Base-by-base conservation (phyloP, 2,797 vertebrate genomes). In the Remorina albescens region DNA sequence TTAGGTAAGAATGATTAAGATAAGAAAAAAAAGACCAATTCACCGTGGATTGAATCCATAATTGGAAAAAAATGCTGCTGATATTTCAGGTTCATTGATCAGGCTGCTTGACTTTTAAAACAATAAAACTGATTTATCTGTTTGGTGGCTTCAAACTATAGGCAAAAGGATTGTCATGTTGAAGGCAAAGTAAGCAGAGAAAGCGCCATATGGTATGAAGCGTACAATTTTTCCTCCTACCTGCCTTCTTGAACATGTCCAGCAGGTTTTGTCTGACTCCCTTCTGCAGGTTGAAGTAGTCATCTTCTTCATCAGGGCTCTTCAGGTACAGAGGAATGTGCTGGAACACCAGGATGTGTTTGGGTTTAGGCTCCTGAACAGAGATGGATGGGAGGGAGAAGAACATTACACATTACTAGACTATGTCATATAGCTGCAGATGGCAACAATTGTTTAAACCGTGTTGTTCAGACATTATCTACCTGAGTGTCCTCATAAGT, bases 311-410 rank as follows among this genome's bases (percentile, higher is more conserved):
- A 0, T 97, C 93, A 0, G 96, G 94, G 1, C 81, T 91, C 57
- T 81, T 88, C 15, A 97, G 84, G 81, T 97, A 99, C 13, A 98
- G 92, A 0, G 97, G 98, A 79, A 99, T 98, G 90, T 99, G 98
- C 90, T 99, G 98, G 90, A 99, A 98, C 68, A 99, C 92, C 49
- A 99, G 51, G 8, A 96, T 59, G 1, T 98, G 96, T 50, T 89
- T 96, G 81, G 95, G 96, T 84, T 85, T 89, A 70, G 77, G 83
- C 30, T 84, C 86, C 91, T 92, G 78, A 39, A 39, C 12, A 58
- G 32, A 80, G 30, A 82, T 28, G 76, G 36, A 74, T 47, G 36
- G n/a, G 47, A 66, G 21, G 13, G 18, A 47, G 36, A 26, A 16
- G 59, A n/a, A 54, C 6, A n/a, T 54, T 15, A 21, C 42, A n/a